Evolutionary conservation across 1,140 invertebrate species (phyloP), one percentile per base, ranked within the genome.

Genomic region (Drosophila ananassae): DNA sequence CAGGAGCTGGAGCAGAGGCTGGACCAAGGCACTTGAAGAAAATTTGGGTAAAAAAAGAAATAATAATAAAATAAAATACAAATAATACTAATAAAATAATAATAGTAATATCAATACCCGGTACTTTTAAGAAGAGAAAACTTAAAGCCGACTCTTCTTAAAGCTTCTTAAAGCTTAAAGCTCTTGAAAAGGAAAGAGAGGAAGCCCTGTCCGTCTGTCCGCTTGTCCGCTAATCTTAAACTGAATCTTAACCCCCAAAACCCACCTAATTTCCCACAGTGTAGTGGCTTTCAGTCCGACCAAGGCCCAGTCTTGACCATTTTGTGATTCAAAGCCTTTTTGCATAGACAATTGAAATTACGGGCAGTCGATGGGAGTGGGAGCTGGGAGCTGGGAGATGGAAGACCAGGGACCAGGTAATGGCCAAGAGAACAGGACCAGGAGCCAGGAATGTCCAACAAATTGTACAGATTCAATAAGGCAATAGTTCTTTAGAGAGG

Each of bases 281-380:
- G 57, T 2, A 32, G 3, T 13, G 7, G 7, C 41, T 21, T 6
- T 44, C 6, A 12, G 30, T 28, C 46, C 51, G 28, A 17, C 5
- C 46, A 6, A 21, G 55, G 8, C 28, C 37, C 47, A 24, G 44
- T 17, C 62, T 47, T 87, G 74, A 77, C 78, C 82, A 85, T 85
- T 85, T 85, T 74, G 74, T 51, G 71, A 85, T 82, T 82, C 76
- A 82, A 85, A 81, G 64, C 74, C 62, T 58, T 81, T 82, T 74
- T 87, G 82, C 82, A 87, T 89, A 82, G 74, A 87, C 82, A 87
- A 87, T 87, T 87, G 82, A 89, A 87, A 87, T 87, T 82, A 82
- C 75, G 44, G n/a, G 22, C 9, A 10, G 34, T 24, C 5, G 24
- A 6, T 10, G 34, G 21, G 48, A n/a, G 12, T 32, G 48, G 22